Evolutionary conservation across 2,113 vertebrate genomes (phyloP).

Genomic region (Clarias gariepinus): DNA sequence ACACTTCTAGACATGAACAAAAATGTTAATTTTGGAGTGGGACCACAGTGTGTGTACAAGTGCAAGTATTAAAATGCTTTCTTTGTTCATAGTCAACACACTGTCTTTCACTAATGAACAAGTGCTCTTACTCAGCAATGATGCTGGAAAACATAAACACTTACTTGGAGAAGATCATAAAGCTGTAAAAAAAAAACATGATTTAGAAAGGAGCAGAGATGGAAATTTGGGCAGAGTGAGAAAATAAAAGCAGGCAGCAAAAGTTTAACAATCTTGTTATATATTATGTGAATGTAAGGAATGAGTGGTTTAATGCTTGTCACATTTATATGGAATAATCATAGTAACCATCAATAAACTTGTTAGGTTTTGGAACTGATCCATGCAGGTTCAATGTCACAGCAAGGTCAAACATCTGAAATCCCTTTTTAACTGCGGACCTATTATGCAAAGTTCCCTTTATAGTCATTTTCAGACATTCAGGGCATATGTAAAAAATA

Average conservation of each 20-base stretch:
- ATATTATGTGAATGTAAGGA: background rate
- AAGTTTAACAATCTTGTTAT: background rate
- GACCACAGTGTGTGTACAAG: background rate
- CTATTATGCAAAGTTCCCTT: too few relatives aligned
- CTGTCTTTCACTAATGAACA: slow-evolving; percentile 14
- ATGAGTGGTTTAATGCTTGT: background rate
- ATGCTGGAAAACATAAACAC: slow-evolving; percentile 1
- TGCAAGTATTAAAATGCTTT: background rate
- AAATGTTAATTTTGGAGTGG: background rate
- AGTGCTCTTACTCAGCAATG: background rate
- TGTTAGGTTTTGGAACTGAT: background rate
- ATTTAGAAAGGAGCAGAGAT: background rate
- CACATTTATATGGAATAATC: background rate
- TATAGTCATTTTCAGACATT: too few relatives aligned
- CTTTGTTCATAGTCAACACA: background rate
- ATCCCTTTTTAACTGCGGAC: background rate
- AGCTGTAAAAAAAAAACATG: background rate
- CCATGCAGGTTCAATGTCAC: background rate
- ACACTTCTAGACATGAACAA: slow-evolving; percentile 17
- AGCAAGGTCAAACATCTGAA: background rate
- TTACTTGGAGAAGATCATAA: background rate
- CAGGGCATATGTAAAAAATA: too few relatives aligned
- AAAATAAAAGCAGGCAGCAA: background rate
- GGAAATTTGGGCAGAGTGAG: background rate
- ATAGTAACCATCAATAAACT: too few relatives aligned